Evolutionary conservation across 2,797 vertebrate genomes (phyloP).

Genomic region (Acrossocheilus fasciatus): DNA sequence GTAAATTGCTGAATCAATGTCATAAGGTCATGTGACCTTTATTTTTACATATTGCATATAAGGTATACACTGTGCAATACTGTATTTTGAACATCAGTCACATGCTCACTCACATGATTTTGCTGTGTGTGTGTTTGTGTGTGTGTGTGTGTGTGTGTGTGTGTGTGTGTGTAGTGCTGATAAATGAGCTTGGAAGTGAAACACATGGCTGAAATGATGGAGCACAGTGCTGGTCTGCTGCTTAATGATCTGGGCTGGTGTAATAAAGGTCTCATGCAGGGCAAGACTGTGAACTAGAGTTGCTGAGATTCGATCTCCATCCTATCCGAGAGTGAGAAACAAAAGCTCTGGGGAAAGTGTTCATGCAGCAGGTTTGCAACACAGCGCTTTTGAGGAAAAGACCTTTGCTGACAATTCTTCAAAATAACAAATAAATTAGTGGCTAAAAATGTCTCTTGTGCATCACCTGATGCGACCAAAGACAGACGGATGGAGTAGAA

Average conservation of each 20-base stretch:
- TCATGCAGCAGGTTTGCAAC: constrained; percentile 3
- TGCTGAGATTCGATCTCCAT: background rate
- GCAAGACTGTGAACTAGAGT: constrained; percentile 11
- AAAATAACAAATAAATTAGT: background rate
- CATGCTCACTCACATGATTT: constrained; percentile 1
- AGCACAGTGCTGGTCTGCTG: constrained; percentile 13
- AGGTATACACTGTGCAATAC: background rate
- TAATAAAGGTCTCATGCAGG: constrained; percentile 29
- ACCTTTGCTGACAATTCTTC: background rate
- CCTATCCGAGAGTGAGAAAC: background rate
- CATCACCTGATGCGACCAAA: background rate
- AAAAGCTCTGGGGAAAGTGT: constrained; percentile 7
- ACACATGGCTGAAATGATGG: constrained; percentile 18
- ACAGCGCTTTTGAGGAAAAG: constrained; percentile 5
- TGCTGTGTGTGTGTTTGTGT: background rate
- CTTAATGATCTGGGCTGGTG: constrained; percentile 38
- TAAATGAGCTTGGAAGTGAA: constrained; percentile 14
- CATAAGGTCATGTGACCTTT: constrained; percentile 4
- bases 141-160: no score
- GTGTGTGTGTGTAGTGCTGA: background rate
- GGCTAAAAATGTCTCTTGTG: background rate
- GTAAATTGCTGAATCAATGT: background rate
- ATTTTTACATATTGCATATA: background rate
- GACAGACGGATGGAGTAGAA: no score
- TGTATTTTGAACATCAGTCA: background rate